Percentiles rank a stretch among this genome's conserved stretches.
These are phyloP conservation scores for Athalia circularis DNA, from an alignment of 2,888 invertebrate species.

Conservation along the genomic window DNA sequence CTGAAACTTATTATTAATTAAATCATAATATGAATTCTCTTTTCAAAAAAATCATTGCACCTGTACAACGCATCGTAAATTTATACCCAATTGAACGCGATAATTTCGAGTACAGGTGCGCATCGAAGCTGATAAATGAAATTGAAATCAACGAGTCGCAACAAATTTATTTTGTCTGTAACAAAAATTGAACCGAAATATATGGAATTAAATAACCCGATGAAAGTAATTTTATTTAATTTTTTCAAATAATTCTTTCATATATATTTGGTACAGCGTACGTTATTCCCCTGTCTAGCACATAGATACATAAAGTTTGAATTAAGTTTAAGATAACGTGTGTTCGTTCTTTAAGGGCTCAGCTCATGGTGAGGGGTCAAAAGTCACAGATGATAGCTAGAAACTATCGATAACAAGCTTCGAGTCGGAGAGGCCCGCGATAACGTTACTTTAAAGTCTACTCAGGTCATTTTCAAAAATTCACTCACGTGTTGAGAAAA, in stretches of 20 bases:
- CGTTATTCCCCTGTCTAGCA: not conserved
- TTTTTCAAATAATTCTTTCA: not conserved
- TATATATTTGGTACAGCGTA: not conserved
- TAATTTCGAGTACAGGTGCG: too few species aligned
- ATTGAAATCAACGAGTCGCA: too few species aligned
- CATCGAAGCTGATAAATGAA: too few species aligned
- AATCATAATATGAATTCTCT: too few species aligned
- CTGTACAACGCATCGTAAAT: too few species aligned
- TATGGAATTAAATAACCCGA: too few species aligned
- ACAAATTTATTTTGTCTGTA: too few species aligned
- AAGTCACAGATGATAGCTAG: slow-evolving; percentile 30
- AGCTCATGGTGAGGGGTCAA: slow-evolving; percentile 9
- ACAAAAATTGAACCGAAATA: too few species aligned
- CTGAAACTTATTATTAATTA: too few species aligned
- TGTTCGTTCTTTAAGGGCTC: slow-evolving; percentile 20
- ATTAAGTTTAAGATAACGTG: slow-evolving; percentile 38
- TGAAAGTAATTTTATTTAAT: too few species aligned
- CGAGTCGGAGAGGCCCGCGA: slow-evolving; percentile 6
- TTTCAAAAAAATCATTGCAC: too few species aligned
- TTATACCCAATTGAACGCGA: not conserved
- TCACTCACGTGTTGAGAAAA: not conserved
- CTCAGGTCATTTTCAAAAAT: slow-evolving; percentile 7
- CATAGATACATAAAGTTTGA: slow-evolving; percentile 21
- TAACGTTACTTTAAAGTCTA: not conserved
- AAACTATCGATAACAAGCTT: slow-evolving; percentile 18